These are phyloP conservation scores for Motacilla alba DNA, from an alignment of 2,113 vertebrate species.

Conservation along the genomic window DNA sequence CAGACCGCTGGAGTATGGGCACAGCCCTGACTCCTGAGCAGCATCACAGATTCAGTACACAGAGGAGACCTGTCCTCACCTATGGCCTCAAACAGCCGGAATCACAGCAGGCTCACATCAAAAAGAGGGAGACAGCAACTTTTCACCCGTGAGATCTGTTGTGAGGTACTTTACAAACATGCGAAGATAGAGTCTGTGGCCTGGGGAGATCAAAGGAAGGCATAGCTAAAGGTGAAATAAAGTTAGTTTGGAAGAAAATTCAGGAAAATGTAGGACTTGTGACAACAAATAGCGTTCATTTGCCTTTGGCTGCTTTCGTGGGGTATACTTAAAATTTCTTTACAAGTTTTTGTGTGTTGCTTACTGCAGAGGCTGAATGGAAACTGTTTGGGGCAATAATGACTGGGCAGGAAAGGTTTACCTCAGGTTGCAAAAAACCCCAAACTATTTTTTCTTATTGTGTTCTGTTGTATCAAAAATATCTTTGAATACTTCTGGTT, in stretches of 20 bases:
- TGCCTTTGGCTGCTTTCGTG: background rate
- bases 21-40: background rate
- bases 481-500: constrained; percentile 37
- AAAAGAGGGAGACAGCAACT: background rate
- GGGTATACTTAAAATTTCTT: background rate
- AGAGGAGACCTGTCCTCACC: background rate
- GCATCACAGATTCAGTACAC: background rate
- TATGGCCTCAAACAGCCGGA: background rate
- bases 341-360: background rate
- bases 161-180: background rate
- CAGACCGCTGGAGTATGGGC: rapidly evolving
- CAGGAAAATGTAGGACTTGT: background rate
- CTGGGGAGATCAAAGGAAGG: background rate
- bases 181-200: background rate
- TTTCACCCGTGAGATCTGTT: background rate
- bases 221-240: background rate
- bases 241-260: background rate
- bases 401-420: background rate
- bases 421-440: background rate
- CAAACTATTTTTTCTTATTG: background rate
- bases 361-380: background rate
- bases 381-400: background rate
- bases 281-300: background rate
- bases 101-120: background rate
- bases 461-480: constrained; percentile 23